Base-by-base conservation (phyloP, 23 tunicate species). In the Trididemnum nubilum region DNA sequence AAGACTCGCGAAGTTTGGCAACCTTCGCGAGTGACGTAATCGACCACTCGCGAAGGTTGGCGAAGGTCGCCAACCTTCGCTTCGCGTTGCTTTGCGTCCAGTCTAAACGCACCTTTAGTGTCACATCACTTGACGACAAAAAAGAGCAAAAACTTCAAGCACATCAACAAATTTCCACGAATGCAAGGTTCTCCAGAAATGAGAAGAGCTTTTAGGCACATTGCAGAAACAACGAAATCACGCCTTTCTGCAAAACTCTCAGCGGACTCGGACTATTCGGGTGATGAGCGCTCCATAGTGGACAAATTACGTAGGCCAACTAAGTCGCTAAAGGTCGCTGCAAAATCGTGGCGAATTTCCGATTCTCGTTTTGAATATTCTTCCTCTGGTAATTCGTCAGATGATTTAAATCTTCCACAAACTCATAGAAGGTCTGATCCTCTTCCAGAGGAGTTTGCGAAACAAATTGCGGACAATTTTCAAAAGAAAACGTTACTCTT, bases 81-180 rank as follows among this genome's bases (percentile, higher is more conserved):
- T n/a, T n/a, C n/a, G n/a, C n/a, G n/a, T n/a, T n/a, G n/a, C n/a
- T n/a, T n/a, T n/a, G n/a, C n/a, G n/a, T n/a, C n/a, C n/a, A n/a
- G n/a, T n/a, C n/a, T n/a, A n/a, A n/a, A n/a, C n/a, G n/a, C n/a
- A n/a, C n/a, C n/a, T n/a, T n/a, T n/a, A n/a, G n/a, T n/a, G 12
- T 25, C 27, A 21, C 67, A 61, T 61, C 67, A 61, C 15, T 61
- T n/a, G 5, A 15, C 67, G 21, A 4, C 27, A 22, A 61, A 26
- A 61, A 61, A 33, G 12, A 70, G 26, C 39, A 83, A 69, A 78
- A 22, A 78, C 22, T 85, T 71, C 83, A 90, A 90, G 40, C 87
- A 85, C 83, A 77, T 90, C 40, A 81, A 81, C 78, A 80, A 87
- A 30, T 76, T 90, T 60, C 89, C 86, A 3, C 85, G 96, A 21